phyloP scores from a whole-genome alignment of 2,113 vertebrate genomes.

The Rallus limicola region DNA sequence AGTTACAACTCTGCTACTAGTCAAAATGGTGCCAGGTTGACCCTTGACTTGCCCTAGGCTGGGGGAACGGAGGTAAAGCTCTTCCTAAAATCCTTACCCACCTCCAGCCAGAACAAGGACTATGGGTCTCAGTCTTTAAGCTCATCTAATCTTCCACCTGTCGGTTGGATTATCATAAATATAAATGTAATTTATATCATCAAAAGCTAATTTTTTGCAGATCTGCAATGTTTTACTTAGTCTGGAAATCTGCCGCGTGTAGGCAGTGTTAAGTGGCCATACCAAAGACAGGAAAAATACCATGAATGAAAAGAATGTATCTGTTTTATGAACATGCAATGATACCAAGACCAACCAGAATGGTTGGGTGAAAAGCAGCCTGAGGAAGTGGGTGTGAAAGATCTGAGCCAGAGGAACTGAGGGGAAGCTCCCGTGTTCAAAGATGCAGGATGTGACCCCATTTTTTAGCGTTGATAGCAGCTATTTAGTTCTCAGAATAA shows the following conservation, averaged over 20 bases:
- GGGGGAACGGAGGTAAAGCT: neutral
- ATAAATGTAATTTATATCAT: neutral
- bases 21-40: neutral
- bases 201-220: neutral
- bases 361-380: neutral
- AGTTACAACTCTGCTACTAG: neutral
- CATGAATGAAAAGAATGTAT: neutral
- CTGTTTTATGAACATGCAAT: neutral
- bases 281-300: neutral
- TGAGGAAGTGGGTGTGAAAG: fast-evolving
- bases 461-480: neutral
- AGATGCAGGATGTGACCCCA: neutral
- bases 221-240: neutral
- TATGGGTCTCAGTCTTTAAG: neutral
- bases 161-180: neutral
- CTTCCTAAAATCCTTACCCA: neutral
- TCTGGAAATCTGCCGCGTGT: neutral
- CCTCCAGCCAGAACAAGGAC: neutral
- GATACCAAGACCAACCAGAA: neutral
- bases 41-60: neutral
- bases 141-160: neutral
- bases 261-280: neutral
- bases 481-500: neutral
- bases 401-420: neutral
- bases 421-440: neutral